Conservation (phyloP, 1,140 invertebrate genomes). For the Hylaeus anthracinus region DNA sequence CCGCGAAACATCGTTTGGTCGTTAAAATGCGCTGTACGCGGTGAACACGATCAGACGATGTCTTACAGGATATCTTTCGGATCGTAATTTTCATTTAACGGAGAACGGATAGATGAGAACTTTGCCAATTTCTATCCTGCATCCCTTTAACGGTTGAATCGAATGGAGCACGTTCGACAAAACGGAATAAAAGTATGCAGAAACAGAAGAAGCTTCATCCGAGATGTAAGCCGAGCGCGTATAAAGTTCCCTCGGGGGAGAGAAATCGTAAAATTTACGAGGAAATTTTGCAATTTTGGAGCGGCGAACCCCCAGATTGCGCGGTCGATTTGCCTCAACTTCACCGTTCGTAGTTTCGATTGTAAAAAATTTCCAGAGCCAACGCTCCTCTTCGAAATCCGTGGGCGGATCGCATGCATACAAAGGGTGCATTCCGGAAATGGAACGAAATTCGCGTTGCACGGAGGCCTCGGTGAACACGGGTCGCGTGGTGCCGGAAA, state of each 20-base stretch:
- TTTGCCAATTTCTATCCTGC: no score
- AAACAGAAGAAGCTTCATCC: background rate
- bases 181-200: background rate
- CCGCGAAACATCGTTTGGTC: background rate
- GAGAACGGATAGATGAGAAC: no score
- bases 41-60: no score
- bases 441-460: constrained; percentile 26
- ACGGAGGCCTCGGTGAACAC: constrained; percentile 16
- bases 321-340: background rate
- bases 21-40: no score
- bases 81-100: no score
- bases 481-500: background rate
- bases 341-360: constrained; percentile 11
- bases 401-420: background rate
- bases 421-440: constrained; percentile 10
- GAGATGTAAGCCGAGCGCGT: constrained; percentile 1
- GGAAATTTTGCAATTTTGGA: constrained; percentile 44
- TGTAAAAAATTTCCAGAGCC: constrained; percentile 34
- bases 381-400: constrained; percentile 18
- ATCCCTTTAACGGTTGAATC: no score
- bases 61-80: no score
- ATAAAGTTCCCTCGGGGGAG: background rate
- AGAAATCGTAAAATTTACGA: background rate
- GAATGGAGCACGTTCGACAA: background rate
- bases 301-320: background rate